Evolutionary conservation across 2,797 vertebrate genomes (phyloP).

Genomic region (Oceanodroma leucorhoa): DNA sequence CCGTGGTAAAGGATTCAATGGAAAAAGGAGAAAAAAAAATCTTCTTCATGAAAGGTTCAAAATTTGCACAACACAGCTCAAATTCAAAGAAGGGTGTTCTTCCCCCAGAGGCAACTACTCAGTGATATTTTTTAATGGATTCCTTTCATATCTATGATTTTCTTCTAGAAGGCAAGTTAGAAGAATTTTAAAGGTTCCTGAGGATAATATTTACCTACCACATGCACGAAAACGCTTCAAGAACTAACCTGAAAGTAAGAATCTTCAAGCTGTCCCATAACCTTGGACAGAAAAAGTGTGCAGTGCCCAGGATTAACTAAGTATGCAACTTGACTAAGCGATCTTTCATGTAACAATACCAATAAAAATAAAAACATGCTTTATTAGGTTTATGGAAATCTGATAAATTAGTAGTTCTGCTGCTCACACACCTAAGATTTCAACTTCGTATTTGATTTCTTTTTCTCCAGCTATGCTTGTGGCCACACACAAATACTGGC

Average conservation of each 20-base stretch:
- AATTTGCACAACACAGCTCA: not conserved
- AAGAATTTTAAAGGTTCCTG: not conserved
- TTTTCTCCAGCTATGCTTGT: constrained; percentile 94
- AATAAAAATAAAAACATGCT: not conserved
- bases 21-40: not conserved
- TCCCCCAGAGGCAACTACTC: not conserved
- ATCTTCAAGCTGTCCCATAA: not conserved
- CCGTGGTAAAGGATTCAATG: not conserved
- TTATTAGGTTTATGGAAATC: not conserved
- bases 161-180: not conserved
- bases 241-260: not conserved
- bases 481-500: constrained; percentile 89
- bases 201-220: not conserved
- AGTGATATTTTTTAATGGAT: not conserved
- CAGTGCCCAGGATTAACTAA: not conserved
- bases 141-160: not conserved
- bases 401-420: not conserved
- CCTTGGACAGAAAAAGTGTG: not conserved
- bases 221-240: not conserved
- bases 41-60: not conserved
- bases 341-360: not conserved
- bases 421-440: constrained; percentile 84
- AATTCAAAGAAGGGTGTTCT: not conserved
- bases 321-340: not conserved
- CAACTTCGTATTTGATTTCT: constrained; percentile 90